Conservation (phyloP, 2,888 invertebrate genomes). For the Deilephila porcellus region DNA sequence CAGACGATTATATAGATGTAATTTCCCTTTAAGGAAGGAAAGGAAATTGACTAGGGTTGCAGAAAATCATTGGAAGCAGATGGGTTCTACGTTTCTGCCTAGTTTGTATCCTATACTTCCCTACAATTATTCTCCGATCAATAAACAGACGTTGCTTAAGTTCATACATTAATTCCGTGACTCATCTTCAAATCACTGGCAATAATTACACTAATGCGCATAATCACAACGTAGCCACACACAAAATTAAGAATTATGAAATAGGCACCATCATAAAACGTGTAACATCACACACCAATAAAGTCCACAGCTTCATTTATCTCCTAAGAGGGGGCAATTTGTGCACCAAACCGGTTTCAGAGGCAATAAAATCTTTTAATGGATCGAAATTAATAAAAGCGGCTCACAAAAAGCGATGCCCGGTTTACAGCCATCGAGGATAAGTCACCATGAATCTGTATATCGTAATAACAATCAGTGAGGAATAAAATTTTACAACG, state of each 20-base stretch:
- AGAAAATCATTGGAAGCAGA: too few relatives aligned
- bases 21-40: too few relatives aligned
- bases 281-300: constrained; percentile 59
- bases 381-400: constrained; percentile 75
- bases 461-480: constrained; percentile 57
- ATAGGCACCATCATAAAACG: constrained; percentile 61
- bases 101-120: too few relatives aligned
- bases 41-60: too few relatives aligned
- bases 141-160: not conserved
- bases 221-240: constrained; percentile 55
- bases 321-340: constrained; percentile 64
- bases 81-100: too few relatives aligned
- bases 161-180: not conserved
- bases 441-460: constrained; percentile 56
- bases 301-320: constrained; percentile 66
- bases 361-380: constrained; percentile 74
- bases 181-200: not conserved
- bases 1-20: not conserved
- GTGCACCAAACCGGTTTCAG: constrained; percentile 66
- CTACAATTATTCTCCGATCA: too few relatives aligned
- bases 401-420: constrained; percentile 56
- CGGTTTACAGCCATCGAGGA: constrained; percentile 57
- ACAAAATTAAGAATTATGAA: constrained; percentile 53
- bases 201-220: constrained; percentile 35
- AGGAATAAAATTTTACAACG: constrained; percentile 32